Percentiles rank a stretch among this genome's conserved stretches.
These are phyloP conservation scores for Orientallactaga sibirica DNA, from an alignment of 2,797 vertebrate species.

Conservation along the genomic window DNA sequence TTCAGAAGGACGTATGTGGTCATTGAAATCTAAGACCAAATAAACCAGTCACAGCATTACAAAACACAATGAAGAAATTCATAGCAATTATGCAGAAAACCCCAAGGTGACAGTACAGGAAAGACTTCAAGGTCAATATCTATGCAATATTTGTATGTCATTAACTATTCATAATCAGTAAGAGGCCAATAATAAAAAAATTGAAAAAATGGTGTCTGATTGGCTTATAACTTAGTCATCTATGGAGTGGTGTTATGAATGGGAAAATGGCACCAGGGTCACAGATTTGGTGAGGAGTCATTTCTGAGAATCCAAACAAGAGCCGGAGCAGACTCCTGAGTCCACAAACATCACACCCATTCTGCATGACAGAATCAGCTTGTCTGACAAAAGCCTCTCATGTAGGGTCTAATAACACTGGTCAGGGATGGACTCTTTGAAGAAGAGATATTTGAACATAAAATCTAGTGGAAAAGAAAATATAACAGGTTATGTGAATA, in stretches of 20 bases:
- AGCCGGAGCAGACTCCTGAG: neutral
- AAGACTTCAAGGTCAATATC: conserved; percentile 1
- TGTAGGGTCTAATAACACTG: neutral
- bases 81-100: conserved; percentile 27
- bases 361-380: neutral
- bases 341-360: neutral
- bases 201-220: neutral
- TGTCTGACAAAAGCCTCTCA: neutral
- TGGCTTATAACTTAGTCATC: neutral
- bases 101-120: neutral
- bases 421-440: neutral
- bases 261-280: neutral
- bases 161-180: conserved; percentile 17
- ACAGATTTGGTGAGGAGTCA: neutral
- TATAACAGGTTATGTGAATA: neutral
- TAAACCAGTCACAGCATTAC: conserved; percentile 3
- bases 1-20: neutral
- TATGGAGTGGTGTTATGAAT: neutral
- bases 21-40: conserved; percentile 1
- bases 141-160: conserved; percentile 23
- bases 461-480: neutral
- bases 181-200: neutral
- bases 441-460: conserved; percentile 20
- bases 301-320: neutral
- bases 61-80: neutral